Percentiles rank a stretch among this genome's conserved stretches.
Conservation (phyloP, 2,888 invertebrate genomes). For the Leptinotarsa juncta region DNA sequence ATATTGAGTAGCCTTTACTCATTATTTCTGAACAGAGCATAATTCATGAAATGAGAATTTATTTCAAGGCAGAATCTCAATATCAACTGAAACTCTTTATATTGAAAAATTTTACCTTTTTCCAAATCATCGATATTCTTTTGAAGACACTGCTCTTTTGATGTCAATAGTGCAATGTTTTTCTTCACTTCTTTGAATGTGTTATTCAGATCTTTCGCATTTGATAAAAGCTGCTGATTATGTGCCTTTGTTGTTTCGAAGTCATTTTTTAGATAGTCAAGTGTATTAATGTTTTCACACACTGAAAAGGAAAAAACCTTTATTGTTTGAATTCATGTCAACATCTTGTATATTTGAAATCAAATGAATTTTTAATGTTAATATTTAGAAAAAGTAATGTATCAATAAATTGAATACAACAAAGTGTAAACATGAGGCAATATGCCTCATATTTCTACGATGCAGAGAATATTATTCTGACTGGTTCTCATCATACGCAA, state of each 20-base stretch:
- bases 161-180: background rate
- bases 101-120: background rate
- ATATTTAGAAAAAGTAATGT: too few relatives aligned
- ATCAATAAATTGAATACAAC: too few relatives aligned
- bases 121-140: conserved; percentile 6
- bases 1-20: too few relatives aligned
- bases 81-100: background rate
- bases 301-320: background rate
- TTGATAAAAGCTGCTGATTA: background rate
- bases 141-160: background rate
- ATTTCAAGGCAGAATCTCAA: too few relatives aligned
- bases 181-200: background rate
- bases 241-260: background rate
- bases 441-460: too few relatives aligned
- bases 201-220: background rate
- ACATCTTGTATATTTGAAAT: background rate
- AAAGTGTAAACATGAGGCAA: too few relatives aligned
- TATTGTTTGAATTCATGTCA: background rate
- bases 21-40: background rate
- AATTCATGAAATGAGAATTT: background rate
- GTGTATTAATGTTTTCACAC: background rate
- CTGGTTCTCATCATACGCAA: too few relatives aligned
- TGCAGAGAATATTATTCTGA: too few relatives aligned
- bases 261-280: background rate
- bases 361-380: too few relatives aligned